Base-by-base conservation (phyloP, 1,140 invertebrate species). In the Megathymus violae region DNA sequence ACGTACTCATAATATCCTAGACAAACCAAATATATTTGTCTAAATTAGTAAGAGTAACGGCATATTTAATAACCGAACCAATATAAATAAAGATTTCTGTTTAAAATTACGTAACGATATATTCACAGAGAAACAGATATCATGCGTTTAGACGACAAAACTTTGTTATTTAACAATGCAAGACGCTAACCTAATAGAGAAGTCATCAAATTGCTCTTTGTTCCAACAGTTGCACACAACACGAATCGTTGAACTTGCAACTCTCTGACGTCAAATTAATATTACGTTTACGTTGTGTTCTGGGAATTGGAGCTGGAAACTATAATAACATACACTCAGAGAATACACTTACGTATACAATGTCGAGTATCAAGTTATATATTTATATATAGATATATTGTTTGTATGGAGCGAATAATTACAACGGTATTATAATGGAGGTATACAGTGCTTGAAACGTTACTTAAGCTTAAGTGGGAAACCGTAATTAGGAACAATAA, bases 251-350 rank as follows among this genome's bases (percentile, higher is more conserved):
- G 10, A 36, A 36, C 34, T 36, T n/a, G n/a, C 10, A 36, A 11
- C 34, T 36, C 34, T 36, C 34, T 11, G n/a, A 36, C 34, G 34
- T 36, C 10, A 36, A 36, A 36, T 36, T 36, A 36, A 36, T 36
- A 36, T 36, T 36, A 11, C 34, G 34, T 36, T 36, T 36, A 36
- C 34, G 34, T 36, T 11, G n/a, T 36, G 34, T 36, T 36, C n/a
- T 36, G 34, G 34, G 34, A 11, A n/a, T 9, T 36, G 7, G 34
- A 36, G 4, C 34, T 11, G 34, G 34, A 36, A 36, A 36, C 34
- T 36, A 36, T 36, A 36, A 36, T 36, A n/a, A 36, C 11, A 36
- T 36, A 36, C n/a, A 36, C 10, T 36, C 11, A 36, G 10, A 36
- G 1, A 10, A 11, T 11, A 36, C n/a, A 11, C 34, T 36, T 7